Conservation (phyloP, 2,113 vertebrate genomes). For the Zootoca vivipara region DNA sequence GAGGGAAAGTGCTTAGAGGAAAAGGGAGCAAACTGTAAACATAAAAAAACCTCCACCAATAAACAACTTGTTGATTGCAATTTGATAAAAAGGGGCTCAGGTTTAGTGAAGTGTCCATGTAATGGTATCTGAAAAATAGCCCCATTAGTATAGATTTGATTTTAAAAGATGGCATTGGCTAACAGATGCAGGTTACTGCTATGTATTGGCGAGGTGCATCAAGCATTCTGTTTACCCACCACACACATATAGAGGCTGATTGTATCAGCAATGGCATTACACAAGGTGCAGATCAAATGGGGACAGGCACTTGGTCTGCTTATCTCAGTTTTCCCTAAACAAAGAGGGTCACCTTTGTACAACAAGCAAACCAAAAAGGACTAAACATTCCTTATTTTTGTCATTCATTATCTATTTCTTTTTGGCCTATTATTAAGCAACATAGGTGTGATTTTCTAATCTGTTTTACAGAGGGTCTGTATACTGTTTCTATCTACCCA, state of each 20-base stretch:
- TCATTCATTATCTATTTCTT: not conserved
- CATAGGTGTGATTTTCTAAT: not conserved
- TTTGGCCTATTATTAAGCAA: not conserved
- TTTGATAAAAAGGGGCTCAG: slow-evolving; percentile 35
- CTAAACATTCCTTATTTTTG: not conserved
- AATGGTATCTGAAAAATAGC: slow-evolving; percentile 17
- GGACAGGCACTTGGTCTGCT: not conserved
- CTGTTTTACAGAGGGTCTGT: not conserved
- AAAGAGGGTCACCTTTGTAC: not conserved
- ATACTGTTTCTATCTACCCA: too few species aligned
- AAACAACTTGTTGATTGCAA: slow-evolving; percentile 25
- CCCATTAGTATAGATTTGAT: slow-evolving; percentile 20
- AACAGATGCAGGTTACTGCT: not conserved
- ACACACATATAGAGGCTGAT: not conserved
- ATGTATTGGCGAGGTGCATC: not conserved
- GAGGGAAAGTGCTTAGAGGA: slow-evolving; percentile 43
- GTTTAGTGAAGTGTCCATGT: slow-evolving; percentile 12
- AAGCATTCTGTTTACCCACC: not conserved
- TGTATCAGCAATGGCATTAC: not conserved
- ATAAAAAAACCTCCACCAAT: slow-evolving; percentile 30
- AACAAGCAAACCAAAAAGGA: not conserved
- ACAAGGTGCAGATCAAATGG: not conserved
- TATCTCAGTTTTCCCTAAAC: not conserved
- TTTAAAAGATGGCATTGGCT: slow-evolving; percentile 17
- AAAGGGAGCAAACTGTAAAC: slow-evolving; percentile 28